Conservation (phyloP, 37 sponge, comb jelly and placozoan genomes). For the Crambe crambe region DNA sequence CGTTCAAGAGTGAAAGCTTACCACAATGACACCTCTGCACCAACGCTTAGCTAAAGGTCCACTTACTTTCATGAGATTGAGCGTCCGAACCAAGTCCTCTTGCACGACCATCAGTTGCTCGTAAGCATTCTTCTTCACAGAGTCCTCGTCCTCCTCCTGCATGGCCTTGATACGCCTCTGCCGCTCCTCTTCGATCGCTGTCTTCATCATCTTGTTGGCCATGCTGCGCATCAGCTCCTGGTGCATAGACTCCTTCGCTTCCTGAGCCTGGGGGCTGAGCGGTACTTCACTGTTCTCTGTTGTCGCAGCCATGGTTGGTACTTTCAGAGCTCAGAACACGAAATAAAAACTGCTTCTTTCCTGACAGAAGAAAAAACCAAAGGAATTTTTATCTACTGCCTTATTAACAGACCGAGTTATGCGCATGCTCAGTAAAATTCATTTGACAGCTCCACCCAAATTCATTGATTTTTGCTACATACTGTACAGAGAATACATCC, state of each 20-base stretch:
- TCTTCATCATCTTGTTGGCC: constrained; percentile 43
- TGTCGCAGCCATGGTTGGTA: constrained; percentile 9
- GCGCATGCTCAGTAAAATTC: too few relatives aligned
- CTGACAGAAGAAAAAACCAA: too few relatives aligned
- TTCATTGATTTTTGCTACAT: too few relatives aligned
- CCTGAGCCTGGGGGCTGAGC: constrained; percentile 41
- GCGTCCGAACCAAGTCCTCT: constrained; percentile 49
- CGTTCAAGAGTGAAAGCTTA: too few relatives aligned
- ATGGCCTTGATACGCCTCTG: constrained; percentile 33
- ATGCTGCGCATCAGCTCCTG: constrained; percentile 51
- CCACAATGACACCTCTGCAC: too few relatives aligned
- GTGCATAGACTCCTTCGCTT: constrained; percentile 56
- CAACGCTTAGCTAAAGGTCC: too few relatives aligned
- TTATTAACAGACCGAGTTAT: too few relatives aligned
- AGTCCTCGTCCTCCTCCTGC: constrained; percentile 4
- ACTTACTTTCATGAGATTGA: constrained; percentile 66
- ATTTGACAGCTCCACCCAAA: too few relatives aligned
- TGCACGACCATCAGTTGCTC: constrained; percentile 61
- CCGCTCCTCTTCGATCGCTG: constrained; percentile 55
- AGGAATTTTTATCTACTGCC: too few relatives aligned
- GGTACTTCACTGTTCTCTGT: constrained; percentile 4
- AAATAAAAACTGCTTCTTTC: too few relatives aligned
- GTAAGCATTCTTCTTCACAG: constrained; percentile 22
- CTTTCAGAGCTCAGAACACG: too few relatives aligned
- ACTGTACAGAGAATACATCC: too few relatives aligned